Percentiles rank a stretch among this genome's conserved stretches.
Conservation (phyloP, 2,113 vertebrate species). For the Garra rufa region DNA sequence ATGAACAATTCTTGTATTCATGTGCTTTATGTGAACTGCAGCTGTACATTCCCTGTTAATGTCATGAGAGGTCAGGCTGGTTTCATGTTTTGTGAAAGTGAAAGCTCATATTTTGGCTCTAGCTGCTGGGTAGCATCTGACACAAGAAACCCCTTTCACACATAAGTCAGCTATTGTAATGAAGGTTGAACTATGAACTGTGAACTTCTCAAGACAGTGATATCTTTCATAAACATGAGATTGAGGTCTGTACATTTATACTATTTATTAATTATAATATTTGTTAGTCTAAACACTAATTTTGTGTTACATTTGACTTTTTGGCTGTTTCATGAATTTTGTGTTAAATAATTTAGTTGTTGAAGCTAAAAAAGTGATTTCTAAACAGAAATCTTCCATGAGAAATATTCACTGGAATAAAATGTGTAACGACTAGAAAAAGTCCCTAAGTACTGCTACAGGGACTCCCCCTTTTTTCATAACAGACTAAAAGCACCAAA, state of each 20-base stretch:
- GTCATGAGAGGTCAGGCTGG: neutral
- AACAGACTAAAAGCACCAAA: too few relatives aligned
- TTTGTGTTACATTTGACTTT: neutral
- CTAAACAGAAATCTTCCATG: neutral
- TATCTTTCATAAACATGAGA: neutral
- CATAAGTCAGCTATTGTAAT: neutral
- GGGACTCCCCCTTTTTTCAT: too few relatives aligned
- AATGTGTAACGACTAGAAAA: neutral
- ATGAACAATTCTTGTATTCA: neutral
- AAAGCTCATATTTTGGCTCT: neutral
- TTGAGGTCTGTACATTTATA: neutral
- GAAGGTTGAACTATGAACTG: neutral
- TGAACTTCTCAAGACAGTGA: neutral
- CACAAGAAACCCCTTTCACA: neutral
- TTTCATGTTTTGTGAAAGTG: neutral
- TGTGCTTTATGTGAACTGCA: neutral
- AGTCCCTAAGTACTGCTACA: too few relatives aligned
- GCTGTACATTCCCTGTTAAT: neutral
- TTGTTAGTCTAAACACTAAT: neutral
- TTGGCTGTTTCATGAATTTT: neutral
- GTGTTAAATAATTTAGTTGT: neutral
- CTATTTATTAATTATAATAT: neutral
- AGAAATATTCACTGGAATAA: neutral
- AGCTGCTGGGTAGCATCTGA: neutral
- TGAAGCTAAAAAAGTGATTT: neutral